Evolutionary conservation across 23 tunicate species (phyloP), one percentile per base, ranked within the genome.

Genomic region (Ciona savignyi): DNA sequence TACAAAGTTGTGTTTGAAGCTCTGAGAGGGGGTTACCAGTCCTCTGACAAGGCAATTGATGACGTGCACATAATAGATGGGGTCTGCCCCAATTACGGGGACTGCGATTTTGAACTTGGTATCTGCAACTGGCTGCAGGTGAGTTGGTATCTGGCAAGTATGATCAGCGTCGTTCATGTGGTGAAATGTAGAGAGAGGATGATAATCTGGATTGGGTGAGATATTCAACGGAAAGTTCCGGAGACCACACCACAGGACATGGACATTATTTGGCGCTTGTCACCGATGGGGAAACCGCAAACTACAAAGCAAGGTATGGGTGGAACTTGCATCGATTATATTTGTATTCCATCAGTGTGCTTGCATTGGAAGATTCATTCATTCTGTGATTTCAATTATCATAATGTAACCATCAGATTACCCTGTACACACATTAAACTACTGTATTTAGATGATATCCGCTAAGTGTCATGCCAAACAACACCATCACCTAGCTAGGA

Each of bases 1-100:
- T 91, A 75, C 75, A 77, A 77, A 62, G 60, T 91, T 23, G 86
- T 91, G 33, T 91, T 91, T 34, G 97, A 91, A 74, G 89, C 77
- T 71, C 80, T 76, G 22, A 66, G 73, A 1, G 90, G 90, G 15
- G 85, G 82, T 73, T 62, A 90, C 65, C 29, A 48, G 11, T 65
- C 66, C 20, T 71, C 79, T 0, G 86, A 85, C 42, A 91, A 91
- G 51, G 97, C 91, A 15, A 60, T 91, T 60, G 97, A 91, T 68
- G 97, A 91, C 70, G 74, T 91, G 25, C 32, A 33, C 20, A 72
- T 84, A 27, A 23, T 0, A 19, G 80, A 75, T 66, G 91, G 91
- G 15, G 71, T 71, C 11, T 91, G 97, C 31, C 42, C 68, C 6
- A 78, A 89, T 25, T 77, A 60, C 27, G 80, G 81, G 19, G 62